phyloP scores from a whole-genome alignment of 2,888 invertebrate species.

The Apamea anceps region DNA sequence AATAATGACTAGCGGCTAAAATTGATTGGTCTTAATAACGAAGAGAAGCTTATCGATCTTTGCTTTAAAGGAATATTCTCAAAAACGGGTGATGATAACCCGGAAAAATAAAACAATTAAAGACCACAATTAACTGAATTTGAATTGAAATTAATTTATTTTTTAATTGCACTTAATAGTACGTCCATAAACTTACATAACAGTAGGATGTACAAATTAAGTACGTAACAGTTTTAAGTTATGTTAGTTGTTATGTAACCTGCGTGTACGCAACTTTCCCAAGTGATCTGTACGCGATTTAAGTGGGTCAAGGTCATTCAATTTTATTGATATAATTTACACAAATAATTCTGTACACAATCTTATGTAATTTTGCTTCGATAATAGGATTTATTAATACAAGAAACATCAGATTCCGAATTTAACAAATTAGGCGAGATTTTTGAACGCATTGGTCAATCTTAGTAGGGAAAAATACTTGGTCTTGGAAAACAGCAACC shows the following conservation, averaged over 20 bases:
- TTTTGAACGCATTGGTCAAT: too few relatives aligned
- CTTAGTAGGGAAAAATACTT: neutral
- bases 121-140: neutral
- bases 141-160: slow-evolving; percentile 2
- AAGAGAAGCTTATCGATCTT: neutral
- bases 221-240: slow-evolving; percentile 12
- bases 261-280: slow-evolving; percentile 59
- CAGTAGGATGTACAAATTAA: neutral
- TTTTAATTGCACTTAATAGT: slow-evolving; percentile 11
- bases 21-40: neutral
- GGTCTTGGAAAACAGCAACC: neutral
- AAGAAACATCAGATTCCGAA: neutral
- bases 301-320: slow-evolving; percentile 77
- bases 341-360: neutral
- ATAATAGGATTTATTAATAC: too few relatives aligned
- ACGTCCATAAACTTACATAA: slow-evolving; percentile 30
- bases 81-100: neutral
- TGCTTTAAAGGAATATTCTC: neutral
- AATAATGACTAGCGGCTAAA: neutral
- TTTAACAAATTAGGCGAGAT: neutral
- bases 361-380: neutral
- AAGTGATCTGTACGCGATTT: slow-evolving; percentile 43
- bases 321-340: slow-evolving; percentile 38
- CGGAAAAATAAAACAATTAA: slow-evolving; percentile 8
- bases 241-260: slow-evolving; percentile 42